Percentiles rank a stretch among this genome's conserved stretches.
Conservation (phyloP, 2,888 invertebrate genomes). For the Unio pictorum region DNA sequence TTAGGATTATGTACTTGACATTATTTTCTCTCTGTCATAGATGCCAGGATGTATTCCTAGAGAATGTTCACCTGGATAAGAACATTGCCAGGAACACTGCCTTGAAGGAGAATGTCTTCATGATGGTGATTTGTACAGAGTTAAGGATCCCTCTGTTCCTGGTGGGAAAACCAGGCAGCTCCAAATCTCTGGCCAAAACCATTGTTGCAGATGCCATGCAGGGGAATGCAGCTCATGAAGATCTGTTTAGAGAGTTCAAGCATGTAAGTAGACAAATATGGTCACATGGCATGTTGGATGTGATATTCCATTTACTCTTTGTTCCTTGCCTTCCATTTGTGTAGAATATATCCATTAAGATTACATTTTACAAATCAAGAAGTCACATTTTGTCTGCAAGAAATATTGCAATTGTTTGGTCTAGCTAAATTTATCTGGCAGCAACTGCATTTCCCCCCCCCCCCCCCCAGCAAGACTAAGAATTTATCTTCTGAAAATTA, state of each 20-base stretch:
- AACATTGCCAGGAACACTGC: slow-evolving; percentile 35
- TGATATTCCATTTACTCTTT: too few species aligned
- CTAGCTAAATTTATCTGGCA: too few species aligned
- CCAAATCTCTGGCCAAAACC: slow-evolving; percentile 69
- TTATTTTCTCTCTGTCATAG: slow-evolving; percentile 19
- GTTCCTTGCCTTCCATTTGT: too few species aligned
- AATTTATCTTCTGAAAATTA: too few species aligned
- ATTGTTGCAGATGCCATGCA: slow-evolving; percentile 68
- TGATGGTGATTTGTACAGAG: slow-evolving; percentile 70
- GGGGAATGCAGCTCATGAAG: slow-evolving; percentile 56
- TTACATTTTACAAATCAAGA: too few species aligned
- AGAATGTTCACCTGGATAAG: slow-evolving; percentile 44
- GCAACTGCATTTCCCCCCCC: too few species aligned
- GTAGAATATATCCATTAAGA: too few species aligned
- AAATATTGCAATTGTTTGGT: too few species aligned
- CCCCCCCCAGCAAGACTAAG: too few species aligned
- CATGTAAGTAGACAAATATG: slow-evolving; percentile 38
- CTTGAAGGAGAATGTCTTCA: slow-evolving; percentile 68
- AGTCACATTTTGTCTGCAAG: too few species aligned
- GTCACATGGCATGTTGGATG: too few species aligned
- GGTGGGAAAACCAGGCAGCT: slow-evolving; percentile 70
- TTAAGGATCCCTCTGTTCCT: slow-evolving; percentile 68
- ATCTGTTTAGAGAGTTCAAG: slow-evolving; percentile 60
- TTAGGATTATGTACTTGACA: too few species aligned
- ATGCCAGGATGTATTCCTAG: slow-evolving; percentile 60